A percentile compares a stretch with the other conserved stretches of the same genome.
phyloP scores from a whole-genome alignment of 2,888 invertebrate species.

The Acronicta psi region DNA sequence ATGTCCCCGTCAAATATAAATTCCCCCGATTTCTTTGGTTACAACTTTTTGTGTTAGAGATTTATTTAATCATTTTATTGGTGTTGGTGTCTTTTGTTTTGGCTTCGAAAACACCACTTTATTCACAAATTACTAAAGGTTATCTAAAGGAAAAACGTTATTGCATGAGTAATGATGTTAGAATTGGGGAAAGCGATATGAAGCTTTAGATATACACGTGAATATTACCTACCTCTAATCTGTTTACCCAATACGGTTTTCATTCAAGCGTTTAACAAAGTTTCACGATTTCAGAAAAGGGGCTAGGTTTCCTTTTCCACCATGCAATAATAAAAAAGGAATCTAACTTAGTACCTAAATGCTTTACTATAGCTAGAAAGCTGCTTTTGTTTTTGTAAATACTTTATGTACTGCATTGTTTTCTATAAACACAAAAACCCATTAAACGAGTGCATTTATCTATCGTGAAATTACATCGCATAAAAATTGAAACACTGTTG shows the following conservation, averaged over 20 bases:
- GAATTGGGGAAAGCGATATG: too few species aligned
- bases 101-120: too few species aligned
- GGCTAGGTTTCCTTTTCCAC: too few species aligned
- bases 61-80: constrained; percentile 41
- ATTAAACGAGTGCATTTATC: constrained; percentile 44
- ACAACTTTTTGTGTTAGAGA: constrained; percentile 22
- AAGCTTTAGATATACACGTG: too few species aligned
- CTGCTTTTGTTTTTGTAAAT: constrained; percentile 20
- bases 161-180: too few species aligned
- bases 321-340: not conserved
- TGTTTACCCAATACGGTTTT: not conserved
- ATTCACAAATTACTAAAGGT: too few species aligned
- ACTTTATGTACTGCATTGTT: constrained; percentile 18
- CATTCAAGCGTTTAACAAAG: not conserved
- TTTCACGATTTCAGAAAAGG: not conserved
- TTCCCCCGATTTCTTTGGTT: constrained; percentile 60
- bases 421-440: constrained; percentile 36
- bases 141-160: too few species aligned
- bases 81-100: constrained; percentile 1
- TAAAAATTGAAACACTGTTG: constrained; percentile 56
- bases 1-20: constrained; percentile 73
- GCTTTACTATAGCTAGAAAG: constrained; percentile 16
- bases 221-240: too few species aligned
- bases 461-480: constrained; percentile 51
- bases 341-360: constrained; percentile 13